Percentiles rank a stretch among this genome's conserved stretches.
phyloP scores from a whole-genome alignment of 2,797 vertebrate genomes.

The Parauchenoglanis ngamensis region DNA sequence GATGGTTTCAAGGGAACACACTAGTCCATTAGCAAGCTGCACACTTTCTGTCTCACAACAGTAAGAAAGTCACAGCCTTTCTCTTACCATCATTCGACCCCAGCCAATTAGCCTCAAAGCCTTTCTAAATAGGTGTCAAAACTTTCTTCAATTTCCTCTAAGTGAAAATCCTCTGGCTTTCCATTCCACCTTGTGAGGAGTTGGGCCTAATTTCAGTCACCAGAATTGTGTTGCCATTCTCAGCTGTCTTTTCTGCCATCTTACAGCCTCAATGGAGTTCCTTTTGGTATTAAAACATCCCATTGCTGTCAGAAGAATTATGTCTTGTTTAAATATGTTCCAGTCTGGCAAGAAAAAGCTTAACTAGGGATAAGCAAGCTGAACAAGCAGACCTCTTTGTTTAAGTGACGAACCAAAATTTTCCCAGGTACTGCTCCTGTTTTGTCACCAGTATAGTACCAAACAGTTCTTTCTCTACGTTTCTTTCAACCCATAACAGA shows the following conservation, averaged over 20 bases:
- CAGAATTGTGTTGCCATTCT: background rate
- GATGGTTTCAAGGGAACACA: background rate
- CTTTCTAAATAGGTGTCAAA: background rate
- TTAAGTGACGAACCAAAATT: background rate
- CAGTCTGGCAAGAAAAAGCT: background rate
- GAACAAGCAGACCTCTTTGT: background rate
- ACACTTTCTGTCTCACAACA: background rate
- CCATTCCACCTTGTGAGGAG: slow-evolving; percentile 14
- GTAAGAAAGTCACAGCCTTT: slow-evolving; percentile 10
- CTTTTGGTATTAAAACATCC: background rate
- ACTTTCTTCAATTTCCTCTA: background rate
- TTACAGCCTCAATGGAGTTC: background rate
- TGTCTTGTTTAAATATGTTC: background rate
- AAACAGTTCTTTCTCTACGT: background rate
- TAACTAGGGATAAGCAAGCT: background rate
- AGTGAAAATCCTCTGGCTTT: slow-evolving; percentile 14
- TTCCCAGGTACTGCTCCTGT: background rate
- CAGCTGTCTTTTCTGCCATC: background rate
- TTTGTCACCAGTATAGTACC: background rate
- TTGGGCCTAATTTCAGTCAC: background rate
- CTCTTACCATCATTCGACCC: background rate
- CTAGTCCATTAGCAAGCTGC: background rate
- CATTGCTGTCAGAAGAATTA: background rate
- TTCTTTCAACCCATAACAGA: background rate
- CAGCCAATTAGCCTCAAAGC: background rate